Evolutionary conservation across 2,888 invertebrate genomes (phyloP).

Genomic region (Drosophila neotestacea): DNA sequence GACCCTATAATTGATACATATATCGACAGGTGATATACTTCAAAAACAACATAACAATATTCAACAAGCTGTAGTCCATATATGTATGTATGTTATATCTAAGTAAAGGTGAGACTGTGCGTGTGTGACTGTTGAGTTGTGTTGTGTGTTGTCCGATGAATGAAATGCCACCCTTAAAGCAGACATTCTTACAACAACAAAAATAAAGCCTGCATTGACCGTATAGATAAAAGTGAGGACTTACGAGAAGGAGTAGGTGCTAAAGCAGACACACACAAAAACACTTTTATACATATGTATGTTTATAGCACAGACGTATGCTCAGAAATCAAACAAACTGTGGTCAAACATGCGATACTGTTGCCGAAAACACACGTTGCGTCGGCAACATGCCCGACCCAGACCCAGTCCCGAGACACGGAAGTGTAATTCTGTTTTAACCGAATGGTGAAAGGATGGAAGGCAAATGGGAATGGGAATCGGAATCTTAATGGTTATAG

Average conservation of each 20-base stretch:
- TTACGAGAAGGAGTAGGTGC: conserved; percentile 68
- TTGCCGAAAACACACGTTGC: conserved; percentile 27
- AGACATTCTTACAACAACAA: conserved; percentile 23
- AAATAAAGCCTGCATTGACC: conserved; percentile 65
- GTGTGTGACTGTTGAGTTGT: neutral
- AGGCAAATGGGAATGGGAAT: neutral
- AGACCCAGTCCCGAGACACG: conserved; percentile 44
- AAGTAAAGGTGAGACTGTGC: conserved; percentile 1
- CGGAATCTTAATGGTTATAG: conserved; percentile 1
- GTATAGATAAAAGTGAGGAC: conserved; percentile 70
- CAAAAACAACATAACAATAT: conserved; percentile 8
- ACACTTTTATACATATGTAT: neutral
- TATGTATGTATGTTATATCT: neutral
- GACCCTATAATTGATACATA: conserved; percentile 1
- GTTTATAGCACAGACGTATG: conserved; percentile 1
- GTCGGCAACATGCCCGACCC: conserved; percentile 38
- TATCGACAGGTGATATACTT: conserved; percentile 36
- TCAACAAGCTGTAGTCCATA: conserved; percentile 28
- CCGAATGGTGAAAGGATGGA: neutral
- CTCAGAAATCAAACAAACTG: conserved; percentile 55
- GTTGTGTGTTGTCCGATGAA: conserved; percentile 19
- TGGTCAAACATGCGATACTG: conserved; percentile 66
- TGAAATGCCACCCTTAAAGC: conserved; percentile 59
- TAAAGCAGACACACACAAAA: conserved; percentile 52
- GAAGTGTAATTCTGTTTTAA: conserved; percentile 6